Conservation (phyloP, 2,797 vertebrate species). For the Ceryle rudis region DNA sequence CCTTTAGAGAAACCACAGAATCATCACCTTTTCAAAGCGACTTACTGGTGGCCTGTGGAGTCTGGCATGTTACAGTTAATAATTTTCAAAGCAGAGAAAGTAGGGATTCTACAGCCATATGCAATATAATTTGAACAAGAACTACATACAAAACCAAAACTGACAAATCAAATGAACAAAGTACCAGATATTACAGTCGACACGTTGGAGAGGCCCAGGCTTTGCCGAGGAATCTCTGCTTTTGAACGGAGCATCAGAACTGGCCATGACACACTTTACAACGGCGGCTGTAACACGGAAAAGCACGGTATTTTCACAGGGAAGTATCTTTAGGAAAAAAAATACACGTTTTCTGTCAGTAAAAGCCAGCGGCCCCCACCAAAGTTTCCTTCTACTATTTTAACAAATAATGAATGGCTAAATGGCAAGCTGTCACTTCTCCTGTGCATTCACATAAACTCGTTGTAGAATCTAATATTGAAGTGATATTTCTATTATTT, state of each 20-base stretch:
- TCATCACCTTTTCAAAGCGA: background rate
- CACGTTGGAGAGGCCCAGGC: background rate
- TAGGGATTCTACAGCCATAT: background rate
- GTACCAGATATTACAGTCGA: background rate
- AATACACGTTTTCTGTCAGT: background rate
- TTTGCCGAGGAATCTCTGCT: accelerated
- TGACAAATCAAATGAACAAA: background rate
- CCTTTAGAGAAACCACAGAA: background rate
- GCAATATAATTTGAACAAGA: background rate
- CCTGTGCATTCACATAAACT: background rate
- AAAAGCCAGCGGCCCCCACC: background rate
- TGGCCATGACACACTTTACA: background rate
- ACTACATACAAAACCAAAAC: background rate
- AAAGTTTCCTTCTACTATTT: background rate
- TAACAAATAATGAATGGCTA: background rate
- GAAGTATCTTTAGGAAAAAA: background rate
- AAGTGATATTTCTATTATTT: background rate
- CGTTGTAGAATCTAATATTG: background rate
- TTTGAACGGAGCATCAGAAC: background rate
- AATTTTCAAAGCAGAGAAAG: background rate
- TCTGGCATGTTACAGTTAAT: background rate
- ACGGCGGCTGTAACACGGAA: background rate
- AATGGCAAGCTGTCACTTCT: background rate
- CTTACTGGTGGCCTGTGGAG: background rate
- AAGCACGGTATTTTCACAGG: background rate